Evolutionary conservation across 2,113 vertebrate species (phyloP).

Genomic region (Malaclemys terrapin): DNA sequence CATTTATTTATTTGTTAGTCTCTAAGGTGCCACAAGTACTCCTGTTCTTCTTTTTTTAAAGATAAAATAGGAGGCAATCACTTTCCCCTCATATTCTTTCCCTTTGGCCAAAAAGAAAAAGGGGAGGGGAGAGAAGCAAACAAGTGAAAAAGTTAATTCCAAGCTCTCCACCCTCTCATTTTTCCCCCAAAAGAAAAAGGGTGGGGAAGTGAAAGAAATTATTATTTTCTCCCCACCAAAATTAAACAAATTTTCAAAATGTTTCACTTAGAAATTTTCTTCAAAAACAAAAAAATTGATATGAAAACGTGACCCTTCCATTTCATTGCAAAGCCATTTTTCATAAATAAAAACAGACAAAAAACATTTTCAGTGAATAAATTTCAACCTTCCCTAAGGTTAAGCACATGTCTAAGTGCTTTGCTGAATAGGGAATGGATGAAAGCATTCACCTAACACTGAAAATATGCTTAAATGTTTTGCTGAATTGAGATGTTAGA

Average conservation of each 20-base stretch:
- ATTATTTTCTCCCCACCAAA: not conserved
- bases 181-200: not conserved
- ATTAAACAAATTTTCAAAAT: not conserved
- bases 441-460: not conserved
- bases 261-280: not conserved
- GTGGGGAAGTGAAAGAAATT: not conserved
- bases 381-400: not conserved
- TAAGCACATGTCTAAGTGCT: not conserved
- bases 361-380: not conserved
- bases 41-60: too few species aligned
- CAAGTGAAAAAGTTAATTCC: fast-evolving
- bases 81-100: not conserved
- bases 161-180: not conserved
- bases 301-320: not conserved
- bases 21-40: too few species aligned
- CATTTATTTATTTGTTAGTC: too few species aligned
- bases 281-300: not conserved
- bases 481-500: not conserved
- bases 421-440: not conserved
- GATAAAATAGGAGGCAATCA: not conserved
- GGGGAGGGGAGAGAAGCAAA: not conserved
- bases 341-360: not conserved
- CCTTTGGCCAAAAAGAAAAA: not conserved
- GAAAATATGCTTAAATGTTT: not conserved
- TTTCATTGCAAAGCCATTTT: not conserved